Base-by-base conservation (phyloP, 2,888 invertebrate genomes). In the Carabus problematicus region DNA sequence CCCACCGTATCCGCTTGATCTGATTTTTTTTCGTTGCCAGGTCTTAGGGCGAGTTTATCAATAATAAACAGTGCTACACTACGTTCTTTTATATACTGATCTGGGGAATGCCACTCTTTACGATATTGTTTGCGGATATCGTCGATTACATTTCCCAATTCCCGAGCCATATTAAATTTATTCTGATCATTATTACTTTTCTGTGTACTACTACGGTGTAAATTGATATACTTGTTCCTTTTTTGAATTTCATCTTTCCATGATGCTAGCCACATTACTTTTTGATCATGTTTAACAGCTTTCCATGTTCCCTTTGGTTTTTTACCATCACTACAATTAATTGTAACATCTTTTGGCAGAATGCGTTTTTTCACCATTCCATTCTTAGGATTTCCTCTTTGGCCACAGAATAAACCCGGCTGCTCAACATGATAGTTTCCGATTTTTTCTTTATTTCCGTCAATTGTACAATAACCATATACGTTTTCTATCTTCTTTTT, bases 161-260 rank as follows among this genome's bases (percentile, higher is more conserved):
- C 91, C 61, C 99, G 87, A 1, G 99, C 99, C 1, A 92, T 97
- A 83, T 99, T 99, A 83, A 99, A 99, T 80, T 99, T 99, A 78
- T 96, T 93, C 93, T 95, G 97, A 87, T 99, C 99, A 80, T 99
- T 99, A 84, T 99, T 98, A 56, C 98, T 98, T 84, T 99, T 99
- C 60, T 99, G 85, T 82, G 98, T 97, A 19, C 98, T 98, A 74
- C 97, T 95, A 19, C 99, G 97, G 86, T 99, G 99, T 78, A 99
- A 86, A 99, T 99, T 99, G 16, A 99, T 94, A 83, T 99, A 99
- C 82, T 99, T 99, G 1, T 93, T 94, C 80, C 93, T 92, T 4
- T 91, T 93, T 82, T 95, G 95, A 1, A 99, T 95, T 84, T 98
- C 99, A 83, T 99, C 99, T 1, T 91, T 94, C 99, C 99, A 99